A percentile compares a stretch with the other conserved stretches of the same genome.
Evolutionary conservation across 2,113 vertebrate species (phyloP).

Genomic region (Pelecanus crispus): DNA sequence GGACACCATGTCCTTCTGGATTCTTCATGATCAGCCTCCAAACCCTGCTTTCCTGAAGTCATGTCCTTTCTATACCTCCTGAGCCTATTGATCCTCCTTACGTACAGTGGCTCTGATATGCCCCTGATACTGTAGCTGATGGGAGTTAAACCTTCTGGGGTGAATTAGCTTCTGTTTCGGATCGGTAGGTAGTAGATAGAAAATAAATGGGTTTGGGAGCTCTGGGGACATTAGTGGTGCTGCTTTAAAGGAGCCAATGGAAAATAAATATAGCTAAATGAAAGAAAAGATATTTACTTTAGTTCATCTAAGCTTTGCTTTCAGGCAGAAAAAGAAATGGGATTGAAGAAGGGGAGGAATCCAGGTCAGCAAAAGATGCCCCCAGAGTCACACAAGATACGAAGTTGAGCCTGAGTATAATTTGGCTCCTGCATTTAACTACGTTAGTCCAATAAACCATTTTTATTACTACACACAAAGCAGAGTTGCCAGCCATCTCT

Average conservation of each 20-base stretch:
- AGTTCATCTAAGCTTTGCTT: conserved; percentile 13
- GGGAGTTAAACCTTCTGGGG: conserved; percentile 35
- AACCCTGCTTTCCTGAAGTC: neutral
- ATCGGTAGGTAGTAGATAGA: conserved; percentile 21
- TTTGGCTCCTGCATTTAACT: conserved; percentile 50
- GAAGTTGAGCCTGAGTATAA: neutral
- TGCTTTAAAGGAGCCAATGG: neutral
- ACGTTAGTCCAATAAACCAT: conserved; percentile 67
- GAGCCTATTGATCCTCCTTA: conserved; percentile 12
- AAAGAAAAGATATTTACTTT: conserved; percentile 47
- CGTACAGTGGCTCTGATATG: neutral
- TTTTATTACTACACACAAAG: conserved; percentile 71
- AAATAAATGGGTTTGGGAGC: conserved; percentile 51
- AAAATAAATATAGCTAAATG: conserved; percentile 42
- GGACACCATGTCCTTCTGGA: neutral
- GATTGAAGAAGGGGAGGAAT: neutral
- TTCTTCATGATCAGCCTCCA: neutral
- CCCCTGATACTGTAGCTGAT: neutral
- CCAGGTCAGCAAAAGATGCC: conserved; percentile 21
- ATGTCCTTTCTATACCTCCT: neutral
- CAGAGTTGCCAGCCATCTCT: conserved; percentile 53
- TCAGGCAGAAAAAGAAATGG: neutral
- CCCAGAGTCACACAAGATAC: neutral
- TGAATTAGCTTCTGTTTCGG: conserved; percentile 37
- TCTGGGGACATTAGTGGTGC: conserved; percentile 22